phyloP scores from a whole-genome alignment of 1,140 invertebrate genomes.

The Brachionus angularis region DNA sequence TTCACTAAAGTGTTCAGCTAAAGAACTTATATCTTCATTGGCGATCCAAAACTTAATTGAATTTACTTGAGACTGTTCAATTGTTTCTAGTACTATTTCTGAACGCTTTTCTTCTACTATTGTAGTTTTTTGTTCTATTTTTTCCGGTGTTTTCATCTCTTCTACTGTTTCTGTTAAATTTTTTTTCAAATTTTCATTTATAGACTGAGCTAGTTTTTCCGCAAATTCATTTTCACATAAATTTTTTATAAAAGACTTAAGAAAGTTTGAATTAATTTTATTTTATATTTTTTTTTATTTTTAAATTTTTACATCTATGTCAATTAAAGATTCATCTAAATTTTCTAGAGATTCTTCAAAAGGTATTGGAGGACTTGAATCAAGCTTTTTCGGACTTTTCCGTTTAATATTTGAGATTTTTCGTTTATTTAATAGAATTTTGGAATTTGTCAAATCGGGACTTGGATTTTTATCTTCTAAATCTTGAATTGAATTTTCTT shows the following conservation, averaged over 20 bases:
- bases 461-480: too few relatives aligned
- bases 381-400: not conserved
- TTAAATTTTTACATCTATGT: slow-evolving; percentile 5
- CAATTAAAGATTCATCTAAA: slow-evolving; percentile 23
- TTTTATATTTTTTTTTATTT: not conserved
- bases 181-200: slow-evolving; percentile 40
- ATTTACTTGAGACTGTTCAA: not conserved
- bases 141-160: not conserved
- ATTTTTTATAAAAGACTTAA: slow-evolving; percentile 40
- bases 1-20: slow-evolving; percentile 24
- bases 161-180: not conserved
- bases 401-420: not conserved
- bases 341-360: not conserved
- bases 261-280: not conserved
- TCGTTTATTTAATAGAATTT: not conserved
- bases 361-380: not conserved
- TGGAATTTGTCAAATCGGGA: not conserved
- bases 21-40: slow-evolving; percentile 23
- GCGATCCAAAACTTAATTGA: not conserved
- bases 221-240: slow-evolving; percentile 38
- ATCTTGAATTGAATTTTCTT: not conserved
- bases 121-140: not conserved
- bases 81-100: not conserved
- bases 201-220: slow-evolving; percentile 9
- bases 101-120: not conserved